Evolutionary conservation across 2,113 vertebrate genomes (phyloP).

Genomic region (Mustelus asterias): DNA sequence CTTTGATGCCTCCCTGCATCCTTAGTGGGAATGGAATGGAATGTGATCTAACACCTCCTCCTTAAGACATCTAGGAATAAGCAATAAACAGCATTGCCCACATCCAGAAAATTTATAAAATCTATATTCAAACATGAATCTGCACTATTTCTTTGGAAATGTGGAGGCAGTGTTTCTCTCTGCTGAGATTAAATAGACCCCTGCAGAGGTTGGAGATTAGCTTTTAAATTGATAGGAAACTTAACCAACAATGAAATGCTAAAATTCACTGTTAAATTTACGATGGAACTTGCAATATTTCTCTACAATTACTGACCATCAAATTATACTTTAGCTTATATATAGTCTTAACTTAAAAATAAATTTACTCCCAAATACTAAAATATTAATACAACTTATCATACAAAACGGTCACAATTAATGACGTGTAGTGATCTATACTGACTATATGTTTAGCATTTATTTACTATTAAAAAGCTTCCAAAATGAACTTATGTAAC

Average conservation of each 20-base stretch:
- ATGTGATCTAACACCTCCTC: background rate
- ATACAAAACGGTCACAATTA: background rate
- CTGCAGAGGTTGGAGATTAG: too few species aligned
- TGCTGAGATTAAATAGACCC: too few species aligned
- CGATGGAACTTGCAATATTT: background rate
- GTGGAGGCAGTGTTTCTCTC: too few species aligned
- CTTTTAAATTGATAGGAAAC: background rate
- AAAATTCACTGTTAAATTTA: background rate
- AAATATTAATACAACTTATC: background rate
- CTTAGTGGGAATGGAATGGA: background rate
- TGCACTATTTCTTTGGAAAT: background rate
- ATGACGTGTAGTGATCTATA: background rate
- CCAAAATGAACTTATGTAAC: background rate
- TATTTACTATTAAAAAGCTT: background rate
- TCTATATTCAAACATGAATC: background rate
- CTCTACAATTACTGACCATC: background rate
- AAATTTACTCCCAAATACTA: background rate
- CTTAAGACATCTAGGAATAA: background rate
- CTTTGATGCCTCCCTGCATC: background rate
- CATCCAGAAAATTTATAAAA: background rate
- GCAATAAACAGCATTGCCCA: background rate
- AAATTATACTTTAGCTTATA: background rate
- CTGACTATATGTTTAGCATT: background rate
- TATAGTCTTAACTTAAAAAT: background rate
- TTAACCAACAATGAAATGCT: background rate